A percentile compares a stretch with the other conserved stretches of the same genome.
These are phyloP conservation scores for Troides helena DNA, from an alignment of 2,888 invertebrate genomes.

Conservation along the genomic window DNA sequence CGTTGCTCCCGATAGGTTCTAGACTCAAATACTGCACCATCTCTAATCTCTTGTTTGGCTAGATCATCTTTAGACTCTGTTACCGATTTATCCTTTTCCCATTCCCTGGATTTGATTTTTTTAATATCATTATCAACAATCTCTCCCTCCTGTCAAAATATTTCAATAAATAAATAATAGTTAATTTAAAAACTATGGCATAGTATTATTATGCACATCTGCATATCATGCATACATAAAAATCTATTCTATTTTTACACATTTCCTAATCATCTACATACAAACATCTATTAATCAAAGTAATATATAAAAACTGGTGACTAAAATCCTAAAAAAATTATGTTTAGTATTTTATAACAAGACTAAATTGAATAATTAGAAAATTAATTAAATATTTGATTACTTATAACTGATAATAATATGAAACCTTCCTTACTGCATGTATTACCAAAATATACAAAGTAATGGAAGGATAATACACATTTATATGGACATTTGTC, in stretches of 20 bases:
- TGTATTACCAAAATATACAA: not conserved
- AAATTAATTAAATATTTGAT: not conserved
- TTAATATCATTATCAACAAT: constrained; percentile 66
- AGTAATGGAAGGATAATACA: not conserved
- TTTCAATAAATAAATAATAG: constrained; percentile 8
- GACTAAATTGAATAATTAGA: not conserved
- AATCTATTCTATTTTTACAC: not conserved
- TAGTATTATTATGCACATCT: not conserved
- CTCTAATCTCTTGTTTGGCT: constrained; percentile 53
- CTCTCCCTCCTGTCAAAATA: constrained; percentile 60
- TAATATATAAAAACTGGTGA: no score
- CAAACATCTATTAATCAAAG: no score
- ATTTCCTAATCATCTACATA: not conserved
- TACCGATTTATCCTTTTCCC: constrained; percentile 65
- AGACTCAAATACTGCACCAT: constrained; percentile 65
- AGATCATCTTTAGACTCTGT: constrained; percentile 62
- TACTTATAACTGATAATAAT: not conserved
- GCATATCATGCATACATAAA: not conserved
- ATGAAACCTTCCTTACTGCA: not conserved
- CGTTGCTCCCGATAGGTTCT: constrained; percentile 68
- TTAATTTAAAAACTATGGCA: not conserved
- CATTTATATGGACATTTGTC: not conserved
- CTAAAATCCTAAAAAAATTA: no score
- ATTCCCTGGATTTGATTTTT: constrained; percentile 72
- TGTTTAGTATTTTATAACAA: not conserved